These are phyloP conservation scores for Thunnus albacares DNA, from an alignment of 2,797 vertebrate genomes.

Conservation along the genomic window DNA sequence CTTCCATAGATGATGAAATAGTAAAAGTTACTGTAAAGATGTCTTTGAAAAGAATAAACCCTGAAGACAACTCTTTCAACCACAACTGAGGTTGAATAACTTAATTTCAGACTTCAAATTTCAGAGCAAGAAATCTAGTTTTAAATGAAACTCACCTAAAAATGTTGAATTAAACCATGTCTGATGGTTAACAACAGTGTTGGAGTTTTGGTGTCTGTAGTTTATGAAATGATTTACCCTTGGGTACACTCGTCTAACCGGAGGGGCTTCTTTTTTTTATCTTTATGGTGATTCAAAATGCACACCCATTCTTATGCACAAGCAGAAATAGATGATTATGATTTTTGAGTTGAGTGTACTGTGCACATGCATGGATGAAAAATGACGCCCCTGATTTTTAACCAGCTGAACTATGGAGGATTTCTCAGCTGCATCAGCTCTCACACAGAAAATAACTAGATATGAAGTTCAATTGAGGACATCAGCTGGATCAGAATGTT, in stretches of 20 bases:
- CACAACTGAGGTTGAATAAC: not conserved
- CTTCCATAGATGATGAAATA: not conserved
- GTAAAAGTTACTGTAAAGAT: not conserved
- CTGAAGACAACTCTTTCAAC: not conserved
- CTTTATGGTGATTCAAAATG: not conserved
- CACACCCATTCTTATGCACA: not conserved
- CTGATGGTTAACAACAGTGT: not conserved
- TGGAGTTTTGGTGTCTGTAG: not conserved
- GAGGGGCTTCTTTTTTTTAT: conserved; percentile 6
- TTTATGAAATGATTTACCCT: not conserved
- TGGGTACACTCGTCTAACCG: not conserved
- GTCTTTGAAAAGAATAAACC: conserved; percentile 10
- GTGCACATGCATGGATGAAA: not conserved
- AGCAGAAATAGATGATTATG: not conserved
- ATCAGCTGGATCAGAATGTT: not conserved
- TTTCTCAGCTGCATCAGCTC: not conserved
- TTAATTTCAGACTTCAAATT: not conserved
- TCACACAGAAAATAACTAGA: not conserved
- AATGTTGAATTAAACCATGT: not conserved
- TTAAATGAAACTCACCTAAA: not conserved
- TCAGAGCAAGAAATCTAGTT: not conserved
- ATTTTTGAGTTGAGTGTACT: not conserved
- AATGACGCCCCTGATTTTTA: not conserved
- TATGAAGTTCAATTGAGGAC: not conserved
- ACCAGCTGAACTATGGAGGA: not conserved